Conservation (phyloP, 1,140 invertebrate species). For the Drosophila lini region DNA sequence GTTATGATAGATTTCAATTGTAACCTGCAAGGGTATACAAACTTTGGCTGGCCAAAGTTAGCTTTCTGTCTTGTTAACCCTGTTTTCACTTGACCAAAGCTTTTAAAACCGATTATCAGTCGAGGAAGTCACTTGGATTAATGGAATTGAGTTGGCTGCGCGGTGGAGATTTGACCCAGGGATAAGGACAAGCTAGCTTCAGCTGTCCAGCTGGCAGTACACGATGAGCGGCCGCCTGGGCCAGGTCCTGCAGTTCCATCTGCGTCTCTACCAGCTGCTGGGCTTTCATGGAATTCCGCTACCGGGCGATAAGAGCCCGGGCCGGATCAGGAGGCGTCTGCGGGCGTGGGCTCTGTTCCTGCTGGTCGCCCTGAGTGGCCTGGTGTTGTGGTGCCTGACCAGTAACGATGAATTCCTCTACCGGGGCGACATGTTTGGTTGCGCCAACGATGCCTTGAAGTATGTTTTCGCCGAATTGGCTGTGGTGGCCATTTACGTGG, state of each 20-base stretch:
- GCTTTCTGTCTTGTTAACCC: too few species aligned
- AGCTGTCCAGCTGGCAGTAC: constrained; percentile 9
- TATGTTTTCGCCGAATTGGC: constrained; percentile 57
- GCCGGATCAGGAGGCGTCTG: not conserved
- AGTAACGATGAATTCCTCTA: constrained; percentile 57
- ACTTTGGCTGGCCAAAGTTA: too few species aligned
- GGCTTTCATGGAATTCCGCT: constrained; percentile 60
- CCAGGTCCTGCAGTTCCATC: constrained; percentile 57
- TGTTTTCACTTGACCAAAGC: not conserved
- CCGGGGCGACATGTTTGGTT: constrained; percentile 56
- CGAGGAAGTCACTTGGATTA: constrained; percentile 19
- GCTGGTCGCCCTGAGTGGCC: constrained; percentile 14
- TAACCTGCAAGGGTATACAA: too few species aligned
- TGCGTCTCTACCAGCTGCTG: constrained; percentile 66
- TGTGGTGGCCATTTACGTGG: constrained; percentile 57
- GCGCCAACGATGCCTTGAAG: constrained; percentile 66
- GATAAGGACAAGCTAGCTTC: constrained; percentile 16
- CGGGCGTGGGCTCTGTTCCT: constrained; percentile 41
- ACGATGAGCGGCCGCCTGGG: constrained; percentile 50
- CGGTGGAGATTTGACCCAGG: not conserved
- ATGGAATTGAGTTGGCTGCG: not conserved
- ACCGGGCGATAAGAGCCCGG: constrained; percentile 8
- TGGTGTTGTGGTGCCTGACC: constrained; percentile 23
- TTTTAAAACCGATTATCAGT: not conserved
- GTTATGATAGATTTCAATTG: too few species aligned